Conservation (phyloP, 2,113 vertebrate species). For the Etheostoma spectabile region DNA sequence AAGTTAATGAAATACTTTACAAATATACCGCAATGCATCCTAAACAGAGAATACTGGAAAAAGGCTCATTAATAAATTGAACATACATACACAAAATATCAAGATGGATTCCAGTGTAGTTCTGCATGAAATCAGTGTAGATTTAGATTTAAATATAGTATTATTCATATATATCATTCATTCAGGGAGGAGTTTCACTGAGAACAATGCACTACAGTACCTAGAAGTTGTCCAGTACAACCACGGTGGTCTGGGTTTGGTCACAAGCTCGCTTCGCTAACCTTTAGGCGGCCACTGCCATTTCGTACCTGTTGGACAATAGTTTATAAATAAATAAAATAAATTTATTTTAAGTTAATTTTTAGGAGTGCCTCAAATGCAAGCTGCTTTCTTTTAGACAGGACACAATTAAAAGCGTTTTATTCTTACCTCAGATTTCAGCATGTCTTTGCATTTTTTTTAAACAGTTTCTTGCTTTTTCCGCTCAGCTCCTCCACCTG, state of each 20-base stretch:
- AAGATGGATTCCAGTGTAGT: background rate
- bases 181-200: too few relatives aligned
- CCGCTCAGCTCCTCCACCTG: slow-evolving; percentile 92
- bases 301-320: background rate
- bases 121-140: background rate
- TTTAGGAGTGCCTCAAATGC: background rate
- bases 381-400: background rate
- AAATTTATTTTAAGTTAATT: background rate
- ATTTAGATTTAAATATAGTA: background rate
- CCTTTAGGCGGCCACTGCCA: too few relatives aligned
- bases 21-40: background rate
- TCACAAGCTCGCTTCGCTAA: too few relatives aligned
- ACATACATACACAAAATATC: background rate
- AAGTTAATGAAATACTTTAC: background rate
- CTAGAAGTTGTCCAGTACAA: too few relatives aligned
- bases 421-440: background rate
- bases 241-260: too few relatives aligned
- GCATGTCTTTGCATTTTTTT: background rate
- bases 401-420: background rate
- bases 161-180: too few relatives aligned
- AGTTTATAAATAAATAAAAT: background rate
- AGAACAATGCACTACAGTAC: too few relatives aligned
- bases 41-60: background rate
- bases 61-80: background rate
- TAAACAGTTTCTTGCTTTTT: background rate